phyloP scores from a whole-genome alignment of 2,797 vertebrate species.

The Aeoliscus strigatus region DNA sequence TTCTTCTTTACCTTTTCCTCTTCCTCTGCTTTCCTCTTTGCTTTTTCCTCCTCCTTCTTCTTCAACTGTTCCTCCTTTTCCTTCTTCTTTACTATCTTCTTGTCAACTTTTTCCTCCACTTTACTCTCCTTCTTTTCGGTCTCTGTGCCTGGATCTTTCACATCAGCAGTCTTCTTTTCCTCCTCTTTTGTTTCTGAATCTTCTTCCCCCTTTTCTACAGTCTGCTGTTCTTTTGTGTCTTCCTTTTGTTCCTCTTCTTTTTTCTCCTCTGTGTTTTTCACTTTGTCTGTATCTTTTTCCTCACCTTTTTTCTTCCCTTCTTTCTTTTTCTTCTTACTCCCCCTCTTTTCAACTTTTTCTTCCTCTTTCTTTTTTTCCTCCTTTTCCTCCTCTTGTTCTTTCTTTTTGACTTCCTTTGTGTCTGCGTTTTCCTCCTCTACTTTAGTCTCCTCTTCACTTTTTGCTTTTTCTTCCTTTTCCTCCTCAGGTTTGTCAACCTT shows the following conservation, averaged over 20 bases:
- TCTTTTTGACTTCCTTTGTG: slow-evolving; percentile 42
- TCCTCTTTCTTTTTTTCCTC: slow-evolving; percentile 49
- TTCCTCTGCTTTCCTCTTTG: slow-evolving; percentile 29
- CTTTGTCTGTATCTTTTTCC: slow-evolving; percentile 37
- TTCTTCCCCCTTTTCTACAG: slow-evolving; percentile 36
- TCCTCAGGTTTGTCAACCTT: slow-evolving; percentile 62
- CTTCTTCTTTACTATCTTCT: slow-evolving; percentile 16
- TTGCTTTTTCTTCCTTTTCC: slow-evolving; percentile 36
- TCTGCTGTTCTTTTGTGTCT: slow-evolving; percentile 24
- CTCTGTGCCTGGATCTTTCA: slow-evolving; percentile 28
- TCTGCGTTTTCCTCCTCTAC: slow-evolving; percentile 35
- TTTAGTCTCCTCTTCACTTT: slow-evolving; percentile 42
- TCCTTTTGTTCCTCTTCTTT: slow-evolving; percentile 25
- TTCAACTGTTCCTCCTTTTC: slow-evolving; percentile 11
- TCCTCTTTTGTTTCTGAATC: slow-evolving; percentile 36
- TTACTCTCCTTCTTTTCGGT: slow-evolving; percentile 15
- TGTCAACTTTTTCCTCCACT: not conserved
- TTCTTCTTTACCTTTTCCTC: slow-evolving; percentile 23
- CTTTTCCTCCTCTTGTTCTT: slow-evolving; percentile 42
- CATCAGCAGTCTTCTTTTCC: slow-evolving; percentile 34
- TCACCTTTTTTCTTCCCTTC: slow-evolving; percentile 53
- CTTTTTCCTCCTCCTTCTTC: slow-evolving; percentile 11
- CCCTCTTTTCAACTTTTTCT: slow-evolving; percentile 52
- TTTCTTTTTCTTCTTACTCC: slow-evolving; percentile 59
- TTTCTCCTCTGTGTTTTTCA: slow-evolving; percentile 25